Evolutionary conservation across 2,888 invertebrate genomes (phyloP).

Genomic region (Pristionchus japonicus): DNA sequence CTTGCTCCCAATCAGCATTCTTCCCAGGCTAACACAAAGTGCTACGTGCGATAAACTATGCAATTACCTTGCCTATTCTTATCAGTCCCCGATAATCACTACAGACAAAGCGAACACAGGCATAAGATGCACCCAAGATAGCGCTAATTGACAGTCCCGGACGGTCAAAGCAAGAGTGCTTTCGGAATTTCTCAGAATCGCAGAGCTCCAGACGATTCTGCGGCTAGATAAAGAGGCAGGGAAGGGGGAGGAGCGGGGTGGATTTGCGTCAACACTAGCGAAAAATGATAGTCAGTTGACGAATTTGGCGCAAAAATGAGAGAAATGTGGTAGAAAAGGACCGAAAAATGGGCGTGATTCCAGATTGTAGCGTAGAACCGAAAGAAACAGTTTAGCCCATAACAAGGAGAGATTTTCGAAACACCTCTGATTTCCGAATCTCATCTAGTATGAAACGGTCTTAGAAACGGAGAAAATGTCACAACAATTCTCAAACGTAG

Average conservation of each 20-base stretch:
- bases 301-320: background rate
- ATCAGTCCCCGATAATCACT: background rate
- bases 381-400: background rate
- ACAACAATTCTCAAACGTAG: background rate
- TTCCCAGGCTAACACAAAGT: too few relatives aligned
- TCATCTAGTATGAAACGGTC: background rate
- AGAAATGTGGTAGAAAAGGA: background rate
- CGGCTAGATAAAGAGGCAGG: background rate
- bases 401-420: too few relatives aligned
- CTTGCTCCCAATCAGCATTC: background rate
- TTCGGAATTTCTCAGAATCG: too few relatives aligned
- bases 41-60: too few relatives aligned
- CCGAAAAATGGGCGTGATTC: background rate
- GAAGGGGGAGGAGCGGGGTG: background rate
- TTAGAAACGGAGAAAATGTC: background rate
- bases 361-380: background rate
- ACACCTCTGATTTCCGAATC: background rate
- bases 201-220: background rate
- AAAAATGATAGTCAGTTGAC: background rate
- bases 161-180: background rate
- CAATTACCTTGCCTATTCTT: background rate
- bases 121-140: too few relatives aligned
- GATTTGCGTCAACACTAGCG: background rate
- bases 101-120: too few relatives aligned
- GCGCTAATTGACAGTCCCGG: background rate